Evolutionary conservation across 1,140 invertebrate genomes (phyloP).

Genomic region (Mycetomoellerius zeteki): DNA sequence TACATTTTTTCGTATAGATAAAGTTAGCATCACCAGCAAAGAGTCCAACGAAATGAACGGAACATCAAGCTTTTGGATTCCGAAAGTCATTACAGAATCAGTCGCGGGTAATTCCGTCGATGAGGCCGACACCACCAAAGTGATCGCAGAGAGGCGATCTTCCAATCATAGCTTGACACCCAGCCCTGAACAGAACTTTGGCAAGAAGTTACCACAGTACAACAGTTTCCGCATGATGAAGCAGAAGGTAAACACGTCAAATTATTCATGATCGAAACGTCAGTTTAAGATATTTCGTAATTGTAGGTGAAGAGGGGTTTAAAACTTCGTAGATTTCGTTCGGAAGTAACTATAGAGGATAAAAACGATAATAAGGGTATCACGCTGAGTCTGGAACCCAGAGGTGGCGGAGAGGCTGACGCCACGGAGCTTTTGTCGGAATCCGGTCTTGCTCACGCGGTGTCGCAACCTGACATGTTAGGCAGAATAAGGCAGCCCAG

Average conservation of each 20-base stretch:
- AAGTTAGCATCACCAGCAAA: constrained; percentile 78
- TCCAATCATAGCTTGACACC: constrained; percentile 81
- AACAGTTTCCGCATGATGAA: constrained; percentile 84
- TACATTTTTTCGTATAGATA: constrained; percentile 69
- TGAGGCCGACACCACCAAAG: constrained; percentile 70
- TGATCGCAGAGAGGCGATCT: constrained; percentile 69
- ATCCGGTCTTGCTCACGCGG: constrained; percentile 82
- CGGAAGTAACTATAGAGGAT: constrained; percentile 85
- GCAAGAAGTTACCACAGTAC: constrained; percentile 82
- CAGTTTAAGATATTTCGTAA: constrained; percentile 23
- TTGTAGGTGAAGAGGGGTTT: constrained; percentile 84
- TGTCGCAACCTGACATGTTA: constrained; percentile 85
- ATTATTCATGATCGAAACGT: constrained; percentile 20
- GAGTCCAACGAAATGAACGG: constrained; percentile 79
- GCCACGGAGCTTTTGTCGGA: constrained; percentile 84
- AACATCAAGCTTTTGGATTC: constrained; percentile 74
- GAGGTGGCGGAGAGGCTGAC: constrained; percentile 84
- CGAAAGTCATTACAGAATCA: constrained; percentile 73
- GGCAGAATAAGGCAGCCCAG: constrained; percentile 80
- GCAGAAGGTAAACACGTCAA: constrained; percentile 79
- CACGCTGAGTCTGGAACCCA: constrained; percentile 82
- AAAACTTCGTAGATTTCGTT: constrained; percentile 84
- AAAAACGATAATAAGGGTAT: constrained; percentile 80
- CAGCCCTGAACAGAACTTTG: constrained; percentile 81
- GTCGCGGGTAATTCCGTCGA: constrained; percentile 65